phyloP scores from a whole-genome alignment of 2,113 vertebrate species.

The Strix uralensis region DNA sequence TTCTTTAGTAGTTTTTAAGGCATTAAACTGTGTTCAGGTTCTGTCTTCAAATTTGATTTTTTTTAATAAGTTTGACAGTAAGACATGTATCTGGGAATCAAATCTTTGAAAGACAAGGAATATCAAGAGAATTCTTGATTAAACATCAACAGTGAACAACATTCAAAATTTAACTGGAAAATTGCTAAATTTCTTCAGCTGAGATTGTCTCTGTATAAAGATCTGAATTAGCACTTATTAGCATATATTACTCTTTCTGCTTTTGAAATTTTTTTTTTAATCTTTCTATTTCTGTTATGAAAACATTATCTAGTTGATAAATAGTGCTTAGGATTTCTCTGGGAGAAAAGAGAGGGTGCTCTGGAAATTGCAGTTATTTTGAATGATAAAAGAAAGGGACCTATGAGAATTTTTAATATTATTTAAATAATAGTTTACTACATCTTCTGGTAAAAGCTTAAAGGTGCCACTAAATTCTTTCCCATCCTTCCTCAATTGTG shows the following conservation, averaged over 20 bases:
- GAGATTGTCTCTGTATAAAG: neutral
- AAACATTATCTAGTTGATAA: neutral
- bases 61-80: neutral
- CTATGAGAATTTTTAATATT: neutral
- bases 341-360: neutral
- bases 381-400: neutral
- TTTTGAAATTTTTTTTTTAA: neutral
- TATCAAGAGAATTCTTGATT: neutral
- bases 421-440: neutral
- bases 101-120: neutral
- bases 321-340: neutral
- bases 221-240: constrained; percentile 5
- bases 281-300: neutral
- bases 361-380: neutral
- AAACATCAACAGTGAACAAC: neutral
- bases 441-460: neutral
- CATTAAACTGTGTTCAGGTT: neutral
- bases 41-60: neutral
- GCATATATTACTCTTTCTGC: neutral
- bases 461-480: neutral
- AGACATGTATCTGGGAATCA: neutral
- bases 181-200: neutral
- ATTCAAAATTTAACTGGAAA: neutral
- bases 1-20: neutral
- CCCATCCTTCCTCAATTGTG: neutral